Evolutionary conservation across 1,140 invertebrate species (phyloP).

Genomic region (Ostrea edulis): DNA sequence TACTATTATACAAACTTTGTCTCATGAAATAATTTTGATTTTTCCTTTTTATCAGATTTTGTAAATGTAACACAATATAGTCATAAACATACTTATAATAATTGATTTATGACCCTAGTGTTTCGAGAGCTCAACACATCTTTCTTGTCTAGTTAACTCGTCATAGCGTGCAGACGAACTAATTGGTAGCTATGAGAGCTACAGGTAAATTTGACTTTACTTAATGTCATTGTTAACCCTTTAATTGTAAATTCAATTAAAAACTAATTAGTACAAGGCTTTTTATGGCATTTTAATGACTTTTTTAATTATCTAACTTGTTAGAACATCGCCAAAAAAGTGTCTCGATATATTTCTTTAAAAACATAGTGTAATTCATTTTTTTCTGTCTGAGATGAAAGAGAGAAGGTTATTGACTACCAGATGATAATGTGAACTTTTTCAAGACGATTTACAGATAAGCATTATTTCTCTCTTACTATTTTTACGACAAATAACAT

Average conservation of each 20-base stretch:
- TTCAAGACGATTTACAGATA: constrained; percentile 2
- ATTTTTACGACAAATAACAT: not conserved
- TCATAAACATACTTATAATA: too few relatives aligned
- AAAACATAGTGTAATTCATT: not conserved
- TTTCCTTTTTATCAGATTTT: too few relatives aligned
- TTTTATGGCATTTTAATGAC: constrained; percentile 20
- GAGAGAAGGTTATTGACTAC: not conserved
- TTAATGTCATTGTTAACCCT: not conserved
- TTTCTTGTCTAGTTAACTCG: too few relatives aligned
- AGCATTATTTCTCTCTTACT: not conserved
- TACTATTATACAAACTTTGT: too few relatives aligned
- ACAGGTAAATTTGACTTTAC: not conserved
- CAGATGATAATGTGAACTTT: not conserved
- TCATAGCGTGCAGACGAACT: not conserved
- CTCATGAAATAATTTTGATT: too few relatives aligned
- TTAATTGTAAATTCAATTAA: constrained; percentile 9
- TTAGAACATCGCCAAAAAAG: constrained; percentile 3
- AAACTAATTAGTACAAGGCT: not conserved
- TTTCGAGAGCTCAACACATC: too few relatives aligned
- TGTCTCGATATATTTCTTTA: not conserved
- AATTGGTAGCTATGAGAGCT: not conserved
- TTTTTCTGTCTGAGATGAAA: not conserved
- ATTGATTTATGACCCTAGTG: too few relatives aligned
- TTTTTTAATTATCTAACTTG: constrained; percentile 1
- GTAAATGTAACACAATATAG: too few relatives aligned